phyloP scores from a whole-genome alignment of 2,797 vertebrate species.

The Sebastiscus albofasciatus region DNA sequence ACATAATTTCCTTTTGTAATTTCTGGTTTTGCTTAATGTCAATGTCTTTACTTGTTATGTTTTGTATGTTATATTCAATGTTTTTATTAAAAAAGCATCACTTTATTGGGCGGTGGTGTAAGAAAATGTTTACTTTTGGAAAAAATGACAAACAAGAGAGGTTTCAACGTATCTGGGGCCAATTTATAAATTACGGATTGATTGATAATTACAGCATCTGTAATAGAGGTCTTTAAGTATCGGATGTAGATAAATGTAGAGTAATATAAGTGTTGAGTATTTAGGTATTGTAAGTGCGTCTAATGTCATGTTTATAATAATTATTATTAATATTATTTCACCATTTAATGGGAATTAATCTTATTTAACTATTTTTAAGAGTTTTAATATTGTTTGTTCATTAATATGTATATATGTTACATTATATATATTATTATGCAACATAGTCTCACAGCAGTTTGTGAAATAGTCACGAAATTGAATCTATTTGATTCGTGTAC shows the following conservation, averaged over 20 bases:
- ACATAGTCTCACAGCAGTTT: too few species aligned
- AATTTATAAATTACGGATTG: background rate
- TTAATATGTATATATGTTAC: too few species aligned
- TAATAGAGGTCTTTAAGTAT: background rate
- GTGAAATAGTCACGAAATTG: too few species aligned
- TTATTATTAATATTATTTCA: background rate
- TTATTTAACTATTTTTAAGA: background rate
- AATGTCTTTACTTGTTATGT: background rate
- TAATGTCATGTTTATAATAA: background rate
- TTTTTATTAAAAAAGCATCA: too few species aligned
- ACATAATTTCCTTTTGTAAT: background rate
- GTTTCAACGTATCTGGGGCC: background rate
- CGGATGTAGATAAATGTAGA: background rate
- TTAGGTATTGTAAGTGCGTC: background rate
- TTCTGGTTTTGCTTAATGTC: background rate
- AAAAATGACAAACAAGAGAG: background rate
- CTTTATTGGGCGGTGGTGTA: too few species aligned
- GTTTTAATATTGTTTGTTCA: background rate
- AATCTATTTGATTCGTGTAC: too few species aligned
- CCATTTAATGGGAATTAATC: background rate
- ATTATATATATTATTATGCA: too few species aligned
- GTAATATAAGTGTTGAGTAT: background rate
- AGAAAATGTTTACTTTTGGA: too few species aligned
- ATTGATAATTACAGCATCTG: background rate
- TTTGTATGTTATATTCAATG: too few species aligned